Evolutionary conservation across 2,797 vertebrate species (phyloP).

Genomic region (Syngnathus rostellatus): DNA sequence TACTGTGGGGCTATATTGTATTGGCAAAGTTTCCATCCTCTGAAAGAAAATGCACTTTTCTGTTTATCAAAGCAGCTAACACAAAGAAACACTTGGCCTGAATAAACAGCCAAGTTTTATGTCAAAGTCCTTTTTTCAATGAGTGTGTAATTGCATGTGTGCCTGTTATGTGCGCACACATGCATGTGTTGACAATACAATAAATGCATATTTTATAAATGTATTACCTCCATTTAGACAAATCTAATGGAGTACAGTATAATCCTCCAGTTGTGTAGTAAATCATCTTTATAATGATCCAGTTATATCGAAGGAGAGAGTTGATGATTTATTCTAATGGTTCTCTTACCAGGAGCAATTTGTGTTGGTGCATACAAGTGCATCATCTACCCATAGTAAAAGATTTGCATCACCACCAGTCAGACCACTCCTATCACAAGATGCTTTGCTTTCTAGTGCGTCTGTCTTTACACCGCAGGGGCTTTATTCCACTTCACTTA

Average conservation of each 20-base stretch:
- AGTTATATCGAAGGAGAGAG: background rate
- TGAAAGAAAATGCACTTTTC: background rate
- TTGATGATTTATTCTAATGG: background rate
- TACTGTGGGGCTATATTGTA: background rate
- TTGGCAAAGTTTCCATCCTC: background rate
- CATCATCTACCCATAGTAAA: background rate
- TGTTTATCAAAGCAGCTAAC: background rate
- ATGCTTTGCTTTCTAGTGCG: background rate
- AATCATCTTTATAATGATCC: conserved; percentile 1
- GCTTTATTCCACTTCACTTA: conserved; percentile 19
- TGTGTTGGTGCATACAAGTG: too few species aligned
- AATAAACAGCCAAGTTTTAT: too few species aligned
- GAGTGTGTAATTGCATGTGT: background rate
- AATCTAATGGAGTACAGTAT: background rate
- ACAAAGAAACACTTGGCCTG: background rate
- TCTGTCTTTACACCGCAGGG: conserved; percentile 12
- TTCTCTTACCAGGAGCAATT: background rate
- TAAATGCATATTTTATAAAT: background rate
- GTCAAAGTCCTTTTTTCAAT: too few species aligned
- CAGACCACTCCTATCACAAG: background rate
- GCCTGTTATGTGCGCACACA: background rate
- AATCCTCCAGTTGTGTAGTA: background rate
- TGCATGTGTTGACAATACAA: background rate
- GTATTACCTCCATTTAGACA: background rate
- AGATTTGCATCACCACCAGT: background rate